Evolutionary conservation across 2,888 invertebrate genomes (phyloP).

Genomic region (Halictus ligatus): DNA sequence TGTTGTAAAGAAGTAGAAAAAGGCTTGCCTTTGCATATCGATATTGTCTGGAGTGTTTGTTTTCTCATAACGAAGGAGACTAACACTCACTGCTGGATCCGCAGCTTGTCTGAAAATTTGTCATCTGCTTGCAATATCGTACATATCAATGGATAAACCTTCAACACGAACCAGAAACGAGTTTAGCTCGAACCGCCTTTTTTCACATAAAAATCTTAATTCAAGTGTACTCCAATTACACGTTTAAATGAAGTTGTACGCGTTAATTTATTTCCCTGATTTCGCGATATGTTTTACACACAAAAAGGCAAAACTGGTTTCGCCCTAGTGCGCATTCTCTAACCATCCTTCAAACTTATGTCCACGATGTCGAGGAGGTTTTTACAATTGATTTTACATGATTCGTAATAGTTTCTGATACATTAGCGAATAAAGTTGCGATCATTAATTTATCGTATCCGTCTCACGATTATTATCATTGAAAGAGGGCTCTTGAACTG

Average conservation of each 20-base stretch:
- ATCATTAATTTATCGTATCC: not conserved
- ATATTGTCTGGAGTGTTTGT: conserved; percentile 78
- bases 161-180: not conserved
- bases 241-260: not conserved
- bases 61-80: conserved; percentile 82
- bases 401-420: not conserved
- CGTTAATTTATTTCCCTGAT: not conserved
- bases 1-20: conserved; percentile 58
- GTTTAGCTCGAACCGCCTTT: conserved; percentile 3
- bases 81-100: conserved; percentile 82
- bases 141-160: conserved; percentile 33
- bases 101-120: conserved; percentile 82
- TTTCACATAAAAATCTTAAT: not conserved
- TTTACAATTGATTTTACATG: not conserved
- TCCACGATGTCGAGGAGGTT: not conserved
- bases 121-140: conserved; percentile 56
- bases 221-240: not conserved
- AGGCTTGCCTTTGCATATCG: conserved; percentile 82
- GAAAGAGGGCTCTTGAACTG: not conserved
- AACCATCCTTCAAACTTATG: not conserved
- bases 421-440: not conserved
- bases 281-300: not conserved
- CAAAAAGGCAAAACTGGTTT: not conserved
- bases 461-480: too few relatives aligned
- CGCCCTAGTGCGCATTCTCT: not conserved